phyloP scores from a whole-genome alignment of 2,888 invertebrate genomes.

The Oxytorus armatus region DNA sequence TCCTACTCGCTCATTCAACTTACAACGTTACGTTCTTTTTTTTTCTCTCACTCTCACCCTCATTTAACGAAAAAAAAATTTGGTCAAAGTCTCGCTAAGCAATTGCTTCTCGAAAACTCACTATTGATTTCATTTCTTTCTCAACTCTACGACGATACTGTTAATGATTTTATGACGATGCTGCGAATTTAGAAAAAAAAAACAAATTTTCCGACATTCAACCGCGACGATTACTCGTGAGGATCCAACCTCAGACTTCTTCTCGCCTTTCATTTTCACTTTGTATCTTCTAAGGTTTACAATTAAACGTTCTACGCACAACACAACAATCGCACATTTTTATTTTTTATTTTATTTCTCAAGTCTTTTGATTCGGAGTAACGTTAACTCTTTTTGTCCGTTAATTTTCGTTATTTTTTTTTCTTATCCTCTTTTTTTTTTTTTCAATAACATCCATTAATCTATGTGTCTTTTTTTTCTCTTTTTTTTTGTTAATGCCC shows the following conservation, averaged over 20 bases:
- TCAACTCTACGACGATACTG: slow-evolving; percentile 23
- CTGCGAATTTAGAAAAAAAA: no score
- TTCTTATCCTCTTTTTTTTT: slow-evolving; percentile 17
- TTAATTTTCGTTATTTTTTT: slow-evolving; percentile 12
- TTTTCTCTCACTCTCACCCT: neutral
- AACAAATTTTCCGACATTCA: slow-evolving; percentile 30
- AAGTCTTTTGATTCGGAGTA: slow-evolving; percentile 49
- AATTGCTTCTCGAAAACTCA: slow-evolving; percentile 9
- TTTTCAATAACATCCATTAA: slow-evolving; percentile 47
- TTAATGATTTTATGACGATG: slow-evolving; percentile 27
- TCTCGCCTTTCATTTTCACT: slow-evolving; percentile 34
- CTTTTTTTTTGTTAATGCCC: slow-evolving; percentile 55
- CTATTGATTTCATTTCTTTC: neutral
- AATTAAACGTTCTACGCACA: slow-evolving; percentile 54
- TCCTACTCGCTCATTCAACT: slow-evolving; percentile 15
- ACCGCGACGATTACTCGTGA: slow-evolving; percentile 8
- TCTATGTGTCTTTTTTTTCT: slow-evolving; percentile 28
- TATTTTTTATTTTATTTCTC: slow-evolving; percentile 22
- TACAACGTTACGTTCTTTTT: slow-evolving; percentile 6
- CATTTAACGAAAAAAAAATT: slow-evolving; percentile 4
- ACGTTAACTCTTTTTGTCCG: slow-evolving; percentile 13
- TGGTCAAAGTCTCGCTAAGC: slow-evolving; percentile 49
- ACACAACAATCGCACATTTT: slow-evolving; percentile 53
- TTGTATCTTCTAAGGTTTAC: slow-evolving; percentile 57
- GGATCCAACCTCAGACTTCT: slow-evolving; percentile 52